Evolutionary conservation across 2,797 vertebrate species (phyloP).

Genomic region (Micrastur ruficollis): DNA sequence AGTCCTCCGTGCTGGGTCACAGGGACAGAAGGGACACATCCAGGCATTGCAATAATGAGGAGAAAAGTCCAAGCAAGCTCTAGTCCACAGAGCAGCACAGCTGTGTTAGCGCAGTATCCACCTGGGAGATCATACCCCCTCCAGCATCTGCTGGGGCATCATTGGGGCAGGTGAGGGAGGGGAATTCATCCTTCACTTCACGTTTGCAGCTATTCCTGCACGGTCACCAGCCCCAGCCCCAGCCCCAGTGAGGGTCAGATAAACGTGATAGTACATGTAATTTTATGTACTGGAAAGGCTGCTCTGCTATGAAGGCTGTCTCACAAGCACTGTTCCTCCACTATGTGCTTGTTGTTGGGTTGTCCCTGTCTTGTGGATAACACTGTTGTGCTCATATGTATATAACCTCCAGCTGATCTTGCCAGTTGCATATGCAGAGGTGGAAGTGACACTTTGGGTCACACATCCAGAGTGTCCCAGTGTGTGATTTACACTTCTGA

Average conservation of each 20-base stretch:
- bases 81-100: neutral
- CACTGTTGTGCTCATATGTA: neutral
- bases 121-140: neutral
- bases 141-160: neutral
- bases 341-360: accelerated
- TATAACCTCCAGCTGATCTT: neutral
- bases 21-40: neutral
- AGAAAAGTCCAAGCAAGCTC: neutral
- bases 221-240: accelerated
- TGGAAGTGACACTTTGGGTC: neutral
- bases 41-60: neutral
- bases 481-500: neutral
- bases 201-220: neutral
- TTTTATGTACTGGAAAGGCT: neutral
- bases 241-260: neutral
- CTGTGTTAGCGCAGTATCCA: neutral
- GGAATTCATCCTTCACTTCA: neutral
- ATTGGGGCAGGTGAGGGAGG: neutral
- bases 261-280: accelerated
- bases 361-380: neutral
- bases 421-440: accelerated
- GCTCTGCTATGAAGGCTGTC: neutral
- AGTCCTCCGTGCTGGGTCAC: neutral
- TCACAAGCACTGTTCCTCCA: neutral
- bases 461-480: neutral